Evolutionary conservation across 1,140 invertebrate genomes (phyloP).

Genomic region (Drosophila nigromelanica): DNA sequence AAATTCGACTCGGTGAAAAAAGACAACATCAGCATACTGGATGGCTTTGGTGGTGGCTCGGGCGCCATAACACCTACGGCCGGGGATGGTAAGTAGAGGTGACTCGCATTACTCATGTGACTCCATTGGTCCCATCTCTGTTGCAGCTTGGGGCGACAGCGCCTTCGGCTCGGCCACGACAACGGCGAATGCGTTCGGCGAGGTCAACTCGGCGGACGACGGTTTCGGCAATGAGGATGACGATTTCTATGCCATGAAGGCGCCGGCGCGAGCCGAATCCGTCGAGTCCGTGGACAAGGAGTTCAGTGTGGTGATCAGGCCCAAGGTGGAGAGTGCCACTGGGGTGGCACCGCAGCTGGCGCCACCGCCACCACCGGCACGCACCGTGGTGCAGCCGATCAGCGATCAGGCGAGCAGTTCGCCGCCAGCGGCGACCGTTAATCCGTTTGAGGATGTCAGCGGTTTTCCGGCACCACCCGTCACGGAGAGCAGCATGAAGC

Average conservation of each 20-base stretch:
- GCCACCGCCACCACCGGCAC: constrained; percentile 89
- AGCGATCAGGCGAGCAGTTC: constrained; percentile 83
- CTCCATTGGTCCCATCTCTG: not conserved
- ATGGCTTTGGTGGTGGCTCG: constrained; percentile 84
- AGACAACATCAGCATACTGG: constrained; percentile 84
- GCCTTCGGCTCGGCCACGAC: constrained; percentile 68
- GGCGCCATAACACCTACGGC: constrained; percentile 78
- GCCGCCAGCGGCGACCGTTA: constrained; percentile 85
- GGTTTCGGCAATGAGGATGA: constrained; percentile 91
- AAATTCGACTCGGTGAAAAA: constrained; percentile 91
- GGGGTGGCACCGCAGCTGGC: constrained; percentile 87
- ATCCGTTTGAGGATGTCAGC: constrained; percentile 89
- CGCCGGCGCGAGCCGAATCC: constrained; percentile 88
- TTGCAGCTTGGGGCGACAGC: constrained; percentile 81
- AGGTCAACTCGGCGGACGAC: constrained; percentile 75
- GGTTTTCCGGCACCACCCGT: constrained; percentile 80
- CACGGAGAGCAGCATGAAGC: constrained; percentile 67
- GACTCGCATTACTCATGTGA: not conserved
- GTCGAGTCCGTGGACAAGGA: constrained; percentile 88
- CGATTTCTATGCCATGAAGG: constrained; percentile 91
- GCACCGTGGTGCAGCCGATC: constrained; percentile 84
- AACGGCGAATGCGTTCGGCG: constrained; percentile 85
- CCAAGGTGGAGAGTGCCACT: constrained; percentile 85
- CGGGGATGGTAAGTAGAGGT: constrained; percentile 65
- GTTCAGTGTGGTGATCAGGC: constrained; percentile 85